These are phyloP conservation scores for Drosophila tani DNA, from an alignment of 1,140 invertebrate genomes.

Conservation along the genomic window DNA sequence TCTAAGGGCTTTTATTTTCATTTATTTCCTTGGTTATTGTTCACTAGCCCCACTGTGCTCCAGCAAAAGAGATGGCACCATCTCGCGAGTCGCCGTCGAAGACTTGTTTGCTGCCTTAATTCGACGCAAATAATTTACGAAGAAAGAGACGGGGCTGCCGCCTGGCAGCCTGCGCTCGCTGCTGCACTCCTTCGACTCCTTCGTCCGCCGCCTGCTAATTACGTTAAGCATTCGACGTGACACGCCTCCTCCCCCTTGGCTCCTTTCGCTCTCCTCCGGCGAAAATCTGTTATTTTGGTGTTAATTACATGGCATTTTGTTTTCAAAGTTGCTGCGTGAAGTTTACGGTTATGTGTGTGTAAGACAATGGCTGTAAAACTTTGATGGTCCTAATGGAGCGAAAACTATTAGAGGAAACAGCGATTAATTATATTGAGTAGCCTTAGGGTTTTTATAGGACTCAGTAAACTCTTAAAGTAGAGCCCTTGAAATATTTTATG, in stretches of 20 bases:
- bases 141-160: conserved; percentile 18
- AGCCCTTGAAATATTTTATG: not conserved
- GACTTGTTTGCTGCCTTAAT: conserved; percentile 76
- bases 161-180: conserved; percentile 9
- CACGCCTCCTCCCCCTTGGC: conserved; percentile 48
- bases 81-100: conserved; percentile 17
- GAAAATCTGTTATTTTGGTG: conserved; percentile 70
- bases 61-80: conserved; percentile 14
- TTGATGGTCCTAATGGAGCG: not conserved
- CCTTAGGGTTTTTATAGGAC: not conserved
- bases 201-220: conserved; percentile 61
- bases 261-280: conserved; percentile 15
- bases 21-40: no score
- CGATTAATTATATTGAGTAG: conserved; percentile 6
- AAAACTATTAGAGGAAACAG: not conserved
- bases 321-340: conserved; percentile 49
- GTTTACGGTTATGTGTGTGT: conserved; percentile 51
- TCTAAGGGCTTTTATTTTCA: not conserved
- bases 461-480: not conserved
- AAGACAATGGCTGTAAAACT: conserved; percentile 37
- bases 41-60: conserved; percentile 20
- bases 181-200: conserved; percentile 23
- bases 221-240: conserved; percentile 76
- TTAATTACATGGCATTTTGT: conserved; percentile 69
- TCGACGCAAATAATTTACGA: conserved; percentile 74